These are phyloP conservation scores for Prionailurus viverrinus DNA, from an alignment of 2,113 vertebrate species.

Conservation along the genomic window DNA sequence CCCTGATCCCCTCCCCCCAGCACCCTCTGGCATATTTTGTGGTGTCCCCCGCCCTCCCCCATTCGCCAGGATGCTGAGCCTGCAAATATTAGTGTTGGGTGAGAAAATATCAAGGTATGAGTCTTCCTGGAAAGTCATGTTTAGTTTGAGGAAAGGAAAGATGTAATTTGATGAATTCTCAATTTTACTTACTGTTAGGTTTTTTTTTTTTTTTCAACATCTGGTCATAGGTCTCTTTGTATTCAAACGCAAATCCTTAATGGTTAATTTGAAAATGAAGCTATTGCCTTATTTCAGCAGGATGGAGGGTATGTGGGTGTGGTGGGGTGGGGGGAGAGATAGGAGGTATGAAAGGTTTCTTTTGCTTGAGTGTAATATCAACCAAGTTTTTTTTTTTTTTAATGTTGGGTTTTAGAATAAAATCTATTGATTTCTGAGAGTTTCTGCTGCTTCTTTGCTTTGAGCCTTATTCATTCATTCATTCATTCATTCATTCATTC, in stretches of 20 bases:
- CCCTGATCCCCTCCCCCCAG: rapidly evolving
- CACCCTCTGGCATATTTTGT: neutral
- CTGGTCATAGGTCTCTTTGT: neutral
- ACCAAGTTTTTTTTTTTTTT: neutral
- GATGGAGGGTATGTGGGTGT: neutral
- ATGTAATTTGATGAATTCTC: slow-evolving; percentile 30
- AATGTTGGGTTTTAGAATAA: neutral
- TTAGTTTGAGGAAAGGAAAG: slow-evolving; percentile 14
- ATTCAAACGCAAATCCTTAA: neutral
- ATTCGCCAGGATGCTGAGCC: neutral
- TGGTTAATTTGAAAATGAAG: slow-evolving; percentile 3
- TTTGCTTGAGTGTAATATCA: neutral
- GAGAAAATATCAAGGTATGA: neutral
- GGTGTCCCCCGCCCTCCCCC: rapidly evolving
- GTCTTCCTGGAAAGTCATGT: neutral
- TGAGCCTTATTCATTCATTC: neutral
- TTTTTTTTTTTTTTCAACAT: neutral
- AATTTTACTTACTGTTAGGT: neutral
- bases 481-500: neutral
- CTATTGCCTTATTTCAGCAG: neutral
- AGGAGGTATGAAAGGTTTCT: neutral
- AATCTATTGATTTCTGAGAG: neutral
- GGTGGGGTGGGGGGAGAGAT: too few species aligned
- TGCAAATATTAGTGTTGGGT: neutral
- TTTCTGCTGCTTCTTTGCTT: slow-evolving; percentile 21